Evolutionary conservation across 1,140 invertebrate species (phyloP), one percentile per base, ranked within the genome.

Genomic region (Halictus rubicundus): DNA sequence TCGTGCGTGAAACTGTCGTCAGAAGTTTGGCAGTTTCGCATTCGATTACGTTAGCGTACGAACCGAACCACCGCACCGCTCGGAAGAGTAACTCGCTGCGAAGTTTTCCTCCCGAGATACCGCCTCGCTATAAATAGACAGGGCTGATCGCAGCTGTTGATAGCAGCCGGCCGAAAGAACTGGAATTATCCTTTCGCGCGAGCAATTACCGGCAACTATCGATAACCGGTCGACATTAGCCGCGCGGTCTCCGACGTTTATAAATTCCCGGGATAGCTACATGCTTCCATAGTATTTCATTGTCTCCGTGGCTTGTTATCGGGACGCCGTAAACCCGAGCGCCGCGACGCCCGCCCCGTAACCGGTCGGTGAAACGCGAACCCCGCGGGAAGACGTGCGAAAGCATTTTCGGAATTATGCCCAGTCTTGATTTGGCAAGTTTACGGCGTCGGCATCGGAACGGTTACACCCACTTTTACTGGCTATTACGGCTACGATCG

Each of bases 21-120:
- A 60, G 49, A 65, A 78, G 69, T 72, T 78, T 64, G 52, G 25
- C 54, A 46, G 63, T 49, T 68, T 76, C 69, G 46, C 23, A 72
- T 72, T 32, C 54, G 39, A 60, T 76, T 76, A 66, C 49, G 54
- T 54, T 46, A 42, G n/a, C 5, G 66, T 37, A 9, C 27, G 19
- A 12, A 23, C 54, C 21, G 14, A 42, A 75, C 16, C 19, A n/a
- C 27, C 8, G 61, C 19, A n/a, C 27, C 8, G 61, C 37, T 74
- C 23, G 37, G 37, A 21, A 23, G 3, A 42, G n/a, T 37, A 65
- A 65, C 32, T 54, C 10, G 39, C n/a, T 3, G n/a, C 37, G 39
- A 42, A 66, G 37, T 39, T 25, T 65, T 5, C 27, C 37, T 42
- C 49, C 23, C 63, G 37, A 66, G 63, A 42, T 42, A 64, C 63